Percentiles rank a stretch among this genome's conserved stretches.
Conservation (phyloP, 92 coral and sea anemone species). For the Diadumene lineata region DNA sequence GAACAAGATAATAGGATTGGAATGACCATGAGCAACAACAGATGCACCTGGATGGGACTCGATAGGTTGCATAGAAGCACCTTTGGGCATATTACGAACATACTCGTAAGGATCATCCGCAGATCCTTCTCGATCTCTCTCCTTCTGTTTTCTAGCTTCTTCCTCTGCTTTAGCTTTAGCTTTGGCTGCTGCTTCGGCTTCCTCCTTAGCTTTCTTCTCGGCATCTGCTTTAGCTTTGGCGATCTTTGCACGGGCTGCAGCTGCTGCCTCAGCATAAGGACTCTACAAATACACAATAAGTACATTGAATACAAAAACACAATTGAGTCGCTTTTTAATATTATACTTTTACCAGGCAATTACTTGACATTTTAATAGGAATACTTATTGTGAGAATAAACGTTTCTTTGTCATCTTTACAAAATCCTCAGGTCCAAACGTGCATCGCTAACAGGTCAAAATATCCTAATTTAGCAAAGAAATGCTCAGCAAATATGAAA, state of each 20-base stretch:
- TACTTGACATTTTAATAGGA: no score
- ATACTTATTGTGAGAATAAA: no score
- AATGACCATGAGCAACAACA: slow-evolving; percentile 50
- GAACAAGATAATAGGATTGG: slow-evolving; percentile 80
- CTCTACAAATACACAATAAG: slow-evolving; percentile 6
- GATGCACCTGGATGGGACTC: slow-evolving; percentile 81
- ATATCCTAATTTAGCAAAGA: no score
- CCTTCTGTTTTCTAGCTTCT: slow-evolving; percentile 35
- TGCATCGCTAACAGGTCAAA: no score
- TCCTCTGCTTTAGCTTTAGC: slow-evolving; percentile 22
- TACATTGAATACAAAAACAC: no score
- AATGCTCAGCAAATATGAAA: no score
- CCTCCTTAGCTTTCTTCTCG: slow-evolving; percentile 1
- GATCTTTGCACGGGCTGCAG: slow-evolving; percentile 19
- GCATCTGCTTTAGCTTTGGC: slow-evolving; percentile 1
- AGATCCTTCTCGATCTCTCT: not conserved
- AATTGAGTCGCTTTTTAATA: no score
- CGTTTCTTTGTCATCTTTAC: no score
- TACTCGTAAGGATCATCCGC: slow-evolving; percentile 80
- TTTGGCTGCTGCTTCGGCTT: slow-evolving; percentile 10
- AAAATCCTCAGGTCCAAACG: no score
- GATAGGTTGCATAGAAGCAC: slow-evolving; percentile 90
- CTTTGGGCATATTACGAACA: slow-evolving; percentile 87
- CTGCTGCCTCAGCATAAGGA: not conserved
- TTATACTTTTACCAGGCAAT: no score